These are phyloP conservation scores for Eupithecia vulgata DNA, from an alignment of 2,888 invertebrate species.

Conservation along the genomic window DNA sequence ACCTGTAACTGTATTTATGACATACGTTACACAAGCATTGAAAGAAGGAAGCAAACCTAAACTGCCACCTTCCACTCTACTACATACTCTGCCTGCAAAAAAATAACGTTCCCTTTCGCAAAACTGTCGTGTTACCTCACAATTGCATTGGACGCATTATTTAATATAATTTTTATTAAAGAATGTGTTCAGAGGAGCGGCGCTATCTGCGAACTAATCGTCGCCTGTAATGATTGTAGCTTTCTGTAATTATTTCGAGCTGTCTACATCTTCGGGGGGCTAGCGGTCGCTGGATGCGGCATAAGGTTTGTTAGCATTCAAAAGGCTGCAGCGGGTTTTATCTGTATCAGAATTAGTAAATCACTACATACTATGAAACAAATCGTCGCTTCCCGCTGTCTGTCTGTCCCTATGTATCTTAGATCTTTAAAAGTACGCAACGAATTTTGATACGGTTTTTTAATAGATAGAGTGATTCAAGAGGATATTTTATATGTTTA, in stretches of 20 bases:
- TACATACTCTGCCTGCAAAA: background rate
- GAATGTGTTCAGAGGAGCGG: constrained; percentile 74
- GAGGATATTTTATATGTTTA: too few species aligned
- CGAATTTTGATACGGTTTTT: too few species aligned
- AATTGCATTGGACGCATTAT: constrained; percentile 58
- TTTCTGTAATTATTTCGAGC: constrained; percentile 80
- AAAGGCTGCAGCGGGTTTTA: background rate
- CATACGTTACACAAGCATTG: constrained; percentile 19
- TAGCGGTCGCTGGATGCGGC: constrained; percentile 53
- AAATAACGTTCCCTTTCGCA: constrained; percentile 19
- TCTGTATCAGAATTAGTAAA: background rate
- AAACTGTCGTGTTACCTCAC: constrained; percentile 18
- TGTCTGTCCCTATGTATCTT: too few species aligned
- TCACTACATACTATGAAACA: too few species aligned
- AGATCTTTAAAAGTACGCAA: too few species aligned
- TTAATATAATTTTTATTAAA: constrained; percentile 81
- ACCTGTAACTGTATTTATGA: constrained; percentile 12
- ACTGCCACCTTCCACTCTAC: background rate
- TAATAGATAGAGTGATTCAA: too few species aligned
- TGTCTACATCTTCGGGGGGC: constrained; percentile 51
- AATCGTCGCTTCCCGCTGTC: too few species aligned
- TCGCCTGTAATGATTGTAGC: constrained; percentile 77
- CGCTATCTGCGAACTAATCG: constrained; percentile 78
- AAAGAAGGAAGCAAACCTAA: constrained; percentile 32
- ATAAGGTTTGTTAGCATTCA: background rate